phyloP scores from a whole-genome alignment of 2,113 vertebrate genomes.

The Acrocephalus kingi region DNA sequence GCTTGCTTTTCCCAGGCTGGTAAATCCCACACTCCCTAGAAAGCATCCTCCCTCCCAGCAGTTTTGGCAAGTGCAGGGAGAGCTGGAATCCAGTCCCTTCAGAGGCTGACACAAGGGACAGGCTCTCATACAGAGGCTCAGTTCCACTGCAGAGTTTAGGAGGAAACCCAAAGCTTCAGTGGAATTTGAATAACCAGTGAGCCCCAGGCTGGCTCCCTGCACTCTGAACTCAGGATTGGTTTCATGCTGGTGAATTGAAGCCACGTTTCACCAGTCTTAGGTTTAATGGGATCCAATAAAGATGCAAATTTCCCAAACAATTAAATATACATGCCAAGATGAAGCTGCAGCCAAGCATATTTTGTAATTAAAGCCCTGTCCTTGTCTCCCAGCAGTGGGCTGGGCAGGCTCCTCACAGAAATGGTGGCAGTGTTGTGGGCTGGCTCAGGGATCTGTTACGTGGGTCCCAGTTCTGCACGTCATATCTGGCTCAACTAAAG shows the following conservation, averaged over 20 bases:
- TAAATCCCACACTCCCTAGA: not conserved
- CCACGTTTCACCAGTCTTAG: not conserved
- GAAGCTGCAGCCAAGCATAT: not conserved
- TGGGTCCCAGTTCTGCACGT: not conserved
- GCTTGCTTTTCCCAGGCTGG: not conserved
- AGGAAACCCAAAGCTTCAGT: not conserved
- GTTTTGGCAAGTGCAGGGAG: not conserved
- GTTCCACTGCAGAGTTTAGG: not conserved
- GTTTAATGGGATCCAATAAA: conserved; percentile 1
- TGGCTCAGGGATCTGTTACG: not conserved
- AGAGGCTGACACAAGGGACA: not conserved
- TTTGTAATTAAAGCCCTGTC: conserved; percentile 4
- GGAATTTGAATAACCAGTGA: not conserved
- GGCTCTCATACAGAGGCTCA: not conserved
- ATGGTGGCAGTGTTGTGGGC: not conserved
- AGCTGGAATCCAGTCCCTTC: not conserved
- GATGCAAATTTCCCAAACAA: not conserved
- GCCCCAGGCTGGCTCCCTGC: not conserved
- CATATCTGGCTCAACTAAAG: not conserved
- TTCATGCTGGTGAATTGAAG: not conserved
- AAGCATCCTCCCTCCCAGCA: not conserved
- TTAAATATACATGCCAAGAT: not conserved
- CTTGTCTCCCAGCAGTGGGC: not conserved
- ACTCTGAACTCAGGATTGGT: not conserved
- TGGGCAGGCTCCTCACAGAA: not conserved